Evolutionary conservation across 2,888 invertebrate species (phyloP).

Genomic region (Lacanobia oleracea): DNA sequence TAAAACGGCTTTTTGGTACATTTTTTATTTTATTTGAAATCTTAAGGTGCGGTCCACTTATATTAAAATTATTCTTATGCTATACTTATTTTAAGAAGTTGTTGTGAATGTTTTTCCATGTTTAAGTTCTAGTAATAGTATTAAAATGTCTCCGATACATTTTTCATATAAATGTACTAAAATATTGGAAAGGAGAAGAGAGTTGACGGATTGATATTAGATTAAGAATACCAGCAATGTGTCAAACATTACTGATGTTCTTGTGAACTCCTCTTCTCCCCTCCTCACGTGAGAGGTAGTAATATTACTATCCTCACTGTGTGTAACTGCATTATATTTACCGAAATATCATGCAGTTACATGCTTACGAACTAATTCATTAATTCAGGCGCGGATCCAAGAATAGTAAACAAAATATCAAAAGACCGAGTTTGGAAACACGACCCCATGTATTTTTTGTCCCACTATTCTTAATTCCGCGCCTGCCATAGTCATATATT

Average conservation of each 20-base stretch:
- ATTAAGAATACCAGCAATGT: background rate
- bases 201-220: background rate
- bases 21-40: too few relatives aligned
- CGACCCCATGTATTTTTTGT: too few relatives aligned
- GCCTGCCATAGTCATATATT: background rate
- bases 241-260: background rate
- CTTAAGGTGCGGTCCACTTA: too few relatives aligned
- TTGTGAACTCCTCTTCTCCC: constrained; percentile 13
- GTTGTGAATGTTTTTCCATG: too few relatives aligned
- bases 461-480: background rate
- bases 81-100: too few relatives aligned
- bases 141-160: too few relatives aligned
- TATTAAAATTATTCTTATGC: too few relatives aligned
- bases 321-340: constrained; percentile 15
- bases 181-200: background rate
- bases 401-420: background rate
- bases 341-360: constrained; percentile 8
- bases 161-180: background rate
- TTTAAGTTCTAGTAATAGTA: too few relatives aligned
- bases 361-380: background rate
- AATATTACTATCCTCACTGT: too few relatives aligned
- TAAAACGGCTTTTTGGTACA: too few relatives aligned
- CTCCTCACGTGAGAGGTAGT: too few relatives aligned
- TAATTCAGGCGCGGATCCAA: background rate
- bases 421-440: background rate